A percentile compares a stretch with the other conserved stretches of the same genome.
Conservation (phyloP, 2,888 invertebrate species). For the Lasius fuliginosus region DNA sequence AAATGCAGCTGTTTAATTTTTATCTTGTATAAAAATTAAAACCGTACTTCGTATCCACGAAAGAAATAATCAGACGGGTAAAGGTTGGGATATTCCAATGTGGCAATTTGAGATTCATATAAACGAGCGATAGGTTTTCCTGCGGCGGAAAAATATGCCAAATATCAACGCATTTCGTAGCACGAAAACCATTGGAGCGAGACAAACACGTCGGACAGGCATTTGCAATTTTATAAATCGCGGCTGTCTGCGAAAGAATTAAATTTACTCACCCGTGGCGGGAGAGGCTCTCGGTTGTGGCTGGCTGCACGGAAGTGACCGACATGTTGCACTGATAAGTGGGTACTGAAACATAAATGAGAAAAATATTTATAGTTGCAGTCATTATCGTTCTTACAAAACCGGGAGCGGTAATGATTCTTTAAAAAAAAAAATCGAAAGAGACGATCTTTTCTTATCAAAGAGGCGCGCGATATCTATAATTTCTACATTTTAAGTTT, state of each 20-base stretch:
- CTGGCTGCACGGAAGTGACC: constrained; percentile 82
- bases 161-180: constrained; percentile 1
- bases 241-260: constrained; percentile 7
- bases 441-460: neutral
- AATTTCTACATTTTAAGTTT: neutral
- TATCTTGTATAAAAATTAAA: neutral
- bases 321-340: constrained; percentile 81
- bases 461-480: neutral
- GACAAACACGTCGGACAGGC: neutral
- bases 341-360: constrained; percentile 78
- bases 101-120: neutral
- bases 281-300: constrained; percentile 81
- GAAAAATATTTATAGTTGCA: constrained; percentile 36
- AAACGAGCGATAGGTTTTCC: neutral
- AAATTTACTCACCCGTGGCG: constrained; percentile 82
- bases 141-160: neutral
- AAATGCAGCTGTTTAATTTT: neutral
- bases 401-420: neutral
- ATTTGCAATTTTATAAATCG: constrained; percentile 41
- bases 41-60: neutral
- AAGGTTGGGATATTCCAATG: constrained; percentile 4
- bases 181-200: constrained; percentile 6
- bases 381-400: neutral
- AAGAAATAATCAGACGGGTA: neutral
- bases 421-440: neutral